Conservation (phyloP, 2,797 vertebrate species). For the Potorous gilbertii region DNA sequence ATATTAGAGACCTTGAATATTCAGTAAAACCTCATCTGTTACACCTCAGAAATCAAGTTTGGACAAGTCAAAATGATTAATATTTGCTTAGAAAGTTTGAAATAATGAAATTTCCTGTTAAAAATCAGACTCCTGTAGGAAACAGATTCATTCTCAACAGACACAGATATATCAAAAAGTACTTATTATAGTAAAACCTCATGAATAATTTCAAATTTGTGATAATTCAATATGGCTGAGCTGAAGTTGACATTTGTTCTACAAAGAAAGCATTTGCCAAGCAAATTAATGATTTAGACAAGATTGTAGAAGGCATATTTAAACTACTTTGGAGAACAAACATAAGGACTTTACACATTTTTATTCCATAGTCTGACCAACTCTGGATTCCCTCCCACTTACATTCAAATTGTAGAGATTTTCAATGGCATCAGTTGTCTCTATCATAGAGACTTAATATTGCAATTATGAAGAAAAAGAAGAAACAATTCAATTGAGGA, state of each 20-base stretch:
- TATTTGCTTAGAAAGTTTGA: background rate
- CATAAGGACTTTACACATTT: background rate
- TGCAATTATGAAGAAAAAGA: background rate
- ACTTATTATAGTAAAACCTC: background rate
- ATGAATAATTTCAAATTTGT: background rate
- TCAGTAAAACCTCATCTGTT: no score
- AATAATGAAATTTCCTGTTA: background rate
- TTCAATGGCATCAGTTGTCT: background rate
- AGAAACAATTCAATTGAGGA: background rate
- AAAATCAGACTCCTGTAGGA: background rate
- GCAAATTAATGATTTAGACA: background rate
- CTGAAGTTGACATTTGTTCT: background rate
- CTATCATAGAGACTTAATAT: background rate
- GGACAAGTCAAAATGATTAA: background rate
- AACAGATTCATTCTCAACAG: background rate
- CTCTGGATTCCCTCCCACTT: background rate
- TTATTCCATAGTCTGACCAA: background rate
- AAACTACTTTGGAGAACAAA: background rate
- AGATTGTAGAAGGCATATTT: background rate
- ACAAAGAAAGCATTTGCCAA: background rate
- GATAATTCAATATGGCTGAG: background rate
- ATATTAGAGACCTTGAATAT: no score
- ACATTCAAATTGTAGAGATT: background rate
- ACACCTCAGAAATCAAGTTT: no score
- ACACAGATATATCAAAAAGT: background rate